Evolutionary conservation across 2,888 invertebrate species (phyloP), one percentile per base, ranked within the genome.

Genomic region (Cataglyphis altisquamis): DNA sequence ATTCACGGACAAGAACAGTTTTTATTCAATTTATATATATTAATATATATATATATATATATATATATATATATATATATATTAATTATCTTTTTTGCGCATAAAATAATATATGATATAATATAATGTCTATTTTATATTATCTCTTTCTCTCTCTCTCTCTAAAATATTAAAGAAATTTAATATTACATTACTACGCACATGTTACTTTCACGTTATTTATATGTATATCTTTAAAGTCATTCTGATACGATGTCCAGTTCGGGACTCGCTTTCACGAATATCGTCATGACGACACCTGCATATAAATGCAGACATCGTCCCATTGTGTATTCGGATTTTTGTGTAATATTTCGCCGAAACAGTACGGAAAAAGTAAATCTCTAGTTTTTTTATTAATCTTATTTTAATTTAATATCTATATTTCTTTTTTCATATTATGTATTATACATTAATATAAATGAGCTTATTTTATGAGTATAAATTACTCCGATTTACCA

Each of bases 231-330:
- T 29, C 21, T 32, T 68, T 10, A 39, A 55, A 70, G 25, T n/a
- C 32, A 39, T 55, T 36, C 6, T 78, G 36, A 9, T 29, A 45
- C 18, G 87, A 78, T 66, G 52, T 41, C 25, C 75, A 63, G 48
- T 72, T 60, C 8, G 64, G 77, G 25, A 73, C 86, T 87, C 84
- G 83, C 85, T 84, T 87, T 87, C 86, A 82, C 72, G 70, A 67
- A 73, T 84, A 86, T 87, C 86, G 75, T 77, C 89, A 88, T 90
- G 90, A 93, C 92, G 90, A 91, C 93, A 93, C 89, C 90, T 92
- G 92, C 92, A 92, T 92, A 89, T 90, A 91, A 93, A 93, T 91
- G 91, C 90, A 87, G 86, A 85, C 84, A 92, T 92, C 92, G 93
- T 93, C 91, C 88, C 25, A 84, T 86, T n/a, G 12, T 21, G 66